Conservation (phyloP, 2,113 vertebrate genomes). For the Prunella himalayana region DNA sequence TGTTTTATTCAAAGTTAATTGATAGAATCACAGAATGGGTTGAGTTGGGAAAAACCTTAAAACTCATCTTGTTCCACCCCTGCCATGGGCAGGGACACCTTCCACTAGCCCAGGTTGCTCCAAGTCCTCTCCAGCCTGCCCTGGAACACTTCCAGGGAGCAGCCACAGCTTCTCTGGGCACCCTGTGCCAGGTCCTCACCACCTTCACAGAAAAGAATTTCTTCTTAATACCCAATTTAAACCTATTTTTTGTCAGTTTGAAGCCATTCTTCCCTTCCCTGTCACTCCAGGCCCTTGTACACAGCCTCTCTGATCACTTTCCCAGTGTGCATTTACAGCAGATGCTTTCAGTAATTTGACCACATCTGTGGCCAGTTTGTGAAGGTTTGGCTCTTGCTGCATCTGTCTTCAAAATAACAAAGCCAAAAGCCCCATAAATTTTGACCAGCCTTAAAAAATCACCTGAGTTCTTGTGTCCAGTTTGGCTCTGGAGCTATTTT, state of each 20-base stretch:
- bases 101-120: not conserved
- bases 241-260: not conserved
- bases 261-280: not conserved
- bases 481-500: not conserved
- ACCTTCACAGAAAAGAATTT: not conserved
- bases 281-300: not conserved
- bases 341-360: not conserved
- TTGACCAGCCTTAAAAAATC: not conserved
- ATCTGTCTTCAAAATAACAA: not conserved
- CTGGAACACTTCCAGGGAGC: not conserved
- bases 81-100: not conserved
- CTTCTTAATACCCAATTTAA: not conserved
- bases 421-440: not conserved
- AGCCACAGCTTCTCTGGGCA: not conserved
- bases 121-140: rapidly evolving
- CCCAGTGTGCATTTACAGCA: not conserved
- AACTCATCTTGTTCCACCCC: not conserved
- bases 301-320: not conserved
- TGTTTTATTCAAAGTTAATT: not conserved
- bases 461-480: not conserved
- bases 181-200: not conserved
- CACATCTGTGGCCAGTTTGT: not conserved
- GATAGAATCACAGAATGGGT: not conserved
- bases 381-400: not conserved
- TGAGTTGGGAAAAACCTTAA: not conserved